Evolutionary conservation across 2,113 vertebrate genomes (phyloP).

Genomic region (Alouatta palliata): DNA sequence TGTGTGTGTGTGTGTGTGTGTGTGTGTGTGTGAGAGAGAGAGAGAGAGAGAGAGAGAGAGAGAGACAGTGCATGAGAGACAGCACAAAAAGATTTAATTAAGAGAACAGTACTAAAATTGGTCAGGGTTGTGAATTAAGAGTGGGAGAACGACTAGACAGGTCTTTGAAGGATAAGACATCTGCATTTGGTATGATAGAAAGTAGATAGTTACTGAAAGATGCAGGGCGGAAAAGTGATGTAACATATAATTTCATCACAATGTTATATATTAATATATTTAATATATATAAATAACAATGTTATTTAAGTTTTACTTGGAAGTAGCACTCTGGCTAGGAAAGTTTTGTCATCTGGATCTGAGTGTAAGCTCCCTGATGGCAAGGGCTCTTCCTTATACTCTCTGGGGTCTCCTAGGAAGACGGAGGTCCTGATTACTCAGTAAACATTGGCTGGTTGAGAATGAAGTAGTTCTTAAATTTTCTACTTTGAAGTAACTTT

Average conservation of each 20-base stretch:
- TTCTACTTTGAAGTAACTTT: background rate
- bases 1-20: background rate
- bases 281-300: background rate
- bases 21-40: background rate
- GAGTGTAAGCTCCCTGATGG: background rate
- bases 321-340: background rate
- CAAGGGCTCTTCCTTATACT: background rate
- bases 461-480: background rate
- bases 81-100: background rate
- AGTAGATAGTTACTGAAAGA: background rate
- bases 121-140: background rate
- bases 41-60: background rate
- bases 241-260: background rate
- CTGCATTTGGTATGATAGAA: background rate
- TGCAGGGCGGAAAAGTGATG: background rate
- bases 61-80: background rate
- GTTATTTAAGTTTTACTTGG: background rate
- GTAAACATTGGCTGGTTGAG: background rate
- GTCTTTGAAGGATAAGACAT: background rate
- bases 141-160: background rate
- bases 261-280: background rate
- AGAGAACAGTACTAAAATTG: background rate
- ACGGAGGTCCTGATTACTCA: background rate
- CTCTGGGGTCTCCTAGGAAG: background rate
- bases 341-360: background rate